Evolutionary conservation across 2,113 vertebrate genomes (phyloP).

Genomic region (Datnioides undecimradiatus): DNA sequence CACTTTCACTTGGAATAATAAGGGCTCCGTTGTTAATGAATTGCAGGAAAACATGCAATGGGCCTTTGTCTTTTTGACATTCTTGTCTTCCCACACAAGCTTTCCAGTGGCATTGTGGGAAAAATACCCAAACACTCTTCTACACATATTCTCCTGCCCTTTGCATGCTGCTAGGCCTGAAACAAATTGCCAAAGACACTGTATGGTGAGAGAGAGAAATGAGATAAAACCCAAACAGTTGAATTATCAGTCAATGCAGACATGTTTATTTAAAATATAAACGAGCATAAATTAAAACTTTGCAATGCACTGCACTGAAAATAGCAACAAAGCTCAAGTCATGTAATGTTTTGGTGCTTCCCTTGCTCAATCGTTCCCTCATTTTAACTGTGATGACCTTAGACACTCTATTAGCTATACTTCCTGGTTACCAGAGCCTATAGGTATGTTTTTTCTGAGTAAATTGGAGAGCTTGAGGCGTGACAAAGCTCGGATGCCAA

Average conservation of each 20-base stretch:
- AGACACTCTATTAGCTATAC: not conserved
- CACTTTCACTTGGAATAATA: not conserved
- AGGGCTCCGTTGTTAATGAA: conserved; percentile 33
- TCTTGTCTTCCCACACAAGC: conserved; percentile 57
- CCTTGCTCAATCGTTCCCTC: conserved; percentile 30
- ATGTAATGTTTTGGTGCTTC: not conserved
- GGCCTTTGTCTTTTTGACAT: conserved; percentile 63
- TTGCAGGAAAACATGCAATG: conserved; percentile 27
- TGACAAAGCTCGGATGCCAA: conserved; percentile 41
- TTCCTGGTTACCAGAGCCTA: conserved; percentile 32
- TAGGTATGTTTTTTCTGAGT: not conserved
- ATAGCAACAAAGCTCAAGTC: not conserved
- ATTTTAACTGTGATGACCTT: conserved; percentile 26
- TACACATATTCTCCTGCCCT: not conserved
- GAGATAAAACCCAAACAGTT: no score
- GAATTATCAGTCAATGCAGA: not conserved
- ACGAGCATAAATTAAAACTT: not conserved
- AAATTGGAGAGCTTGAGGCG: conserved; percentile 22
- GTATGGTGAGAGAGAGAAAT: not conserved
- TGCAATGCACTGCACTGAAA: not conserved
- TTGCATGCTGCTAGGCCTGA: not conserved
- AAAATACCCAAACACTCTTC: not conserved
- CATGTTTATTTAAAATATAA: not conserved
- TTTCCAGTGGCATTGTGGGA: conserved; percentile 8
- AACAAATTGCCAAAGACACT: conserved; percentile 2